Evolutionary conservation across 2,797 vertebrate genomes (phyloP).

Genomic region (Pseudomugil gertrudae): DNA sequence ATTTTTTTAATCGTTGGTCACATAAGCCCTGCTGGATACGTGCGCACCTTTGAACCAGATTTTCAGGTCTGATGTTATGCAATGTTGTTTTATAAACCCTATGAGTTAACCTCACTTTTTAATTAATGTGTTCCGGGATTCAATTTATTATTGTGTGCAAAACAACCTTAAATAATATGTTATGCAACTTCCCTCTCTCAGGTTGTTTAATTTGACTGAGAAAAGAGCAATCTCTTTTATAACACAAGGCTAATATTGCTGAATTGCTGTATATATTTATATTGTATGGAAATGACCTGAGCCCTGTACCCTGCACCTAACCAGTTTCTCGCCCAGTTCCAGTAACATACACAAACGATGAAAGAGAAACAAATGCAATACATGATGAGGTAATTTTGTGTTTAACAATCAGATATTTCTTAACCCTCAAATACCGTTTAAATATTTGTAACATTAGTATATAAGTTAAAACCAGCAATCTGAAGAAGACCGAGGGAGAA

Average conservation of each 20-base stretch:
- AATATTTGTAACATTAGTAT: conserved; percentile 3
- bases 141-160: neutral
- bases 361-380: neutral
- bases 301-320: no score
- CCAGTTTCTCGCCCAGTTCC: neutral
- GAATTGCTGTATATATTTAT: neutral
- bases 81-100: neutral
- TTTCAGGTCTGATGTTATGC: neutral
- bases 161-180: conserved; percentile 1
- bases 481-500: neutral
- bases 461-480: neutral
- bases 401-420: neutral
- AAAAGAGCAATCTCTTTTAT: neutral
- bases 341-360: neutral
- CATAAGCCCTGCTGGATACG: neutral
- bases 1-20: neutral
- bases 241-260: neutral
- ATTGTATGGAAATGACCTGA: neutral
- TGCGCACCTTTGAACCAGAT: neutral
- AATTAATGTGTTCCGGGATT: neutral
- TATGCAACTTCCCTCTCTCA: neutral
- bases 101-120: neutral
- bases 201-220: conserved; percentile 1
- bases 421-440: neutral
- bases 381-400: neutral